Percentiles rank a stretch among this genome's conserved stretches.
These are phyloP conservation scores for Epirrhoe alternata DNA, from an alignment of 2,888 invertebrate species.

Conservation along the genomic window DNA sequence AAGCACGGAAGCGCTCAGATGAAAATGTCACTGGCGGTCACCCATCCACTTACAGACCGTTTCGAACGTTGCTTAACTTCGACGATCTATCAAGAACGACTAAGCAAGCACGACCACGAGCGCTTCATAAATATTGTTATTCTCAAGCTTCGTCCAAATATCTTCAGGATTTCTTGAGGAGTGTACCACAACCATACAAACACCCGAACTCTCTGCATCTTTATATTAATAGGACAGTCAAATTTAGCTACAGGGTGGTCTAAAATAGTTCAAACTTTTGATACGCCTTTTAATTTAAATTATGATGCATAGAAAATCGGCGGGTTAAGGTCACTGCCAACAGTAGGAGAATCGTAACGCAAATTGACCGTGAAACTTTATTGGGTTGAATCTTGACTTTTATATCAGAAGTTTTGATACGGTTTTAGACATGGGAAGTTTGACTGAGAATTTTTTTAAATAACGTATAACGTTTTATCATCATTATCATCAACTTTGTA, in stretches of 20 bases:
- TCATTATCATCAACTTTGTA: not conserved
- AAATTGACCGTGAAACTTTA: constrained; percentile 74
- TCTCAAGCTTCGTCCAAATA: too few species aligned
- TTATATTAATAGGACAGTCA: constrained; percentile 17
- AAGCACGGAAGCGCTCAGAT: too few species aligned
- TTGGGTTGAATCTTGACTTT: constrained; percentile 47
- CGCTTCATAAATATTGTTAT: too few species aligned
- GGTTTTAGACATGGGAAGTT: not conserved
- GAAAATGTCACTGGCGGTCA: too few species aligned
- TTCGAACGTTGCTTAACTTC: too few species aligned
- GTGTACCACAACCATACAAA: not conserved
- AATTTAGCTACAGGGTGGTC: constrained; percentile 66
- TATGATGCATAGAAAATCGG: constrained; percentile 67
- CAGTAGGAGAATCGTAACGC: constrained; percentile 66
- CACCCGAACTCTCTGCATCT: not conserved
- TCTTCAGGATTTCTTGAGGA: too few species aligned
- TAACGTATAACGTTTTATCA: not conserved
- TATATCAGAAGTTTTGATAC: not conserved
- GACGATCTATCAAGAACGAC: too few species aligned
- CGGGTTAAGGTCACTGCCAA: constrained; percentile 65
- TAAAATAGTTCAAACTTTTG: constrained; percentile 37
- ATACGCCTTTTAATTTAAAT: constrained; percentile 52
- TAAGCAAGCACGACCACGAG: too few species aligned
- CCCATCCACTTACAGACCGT: too few species aligned
- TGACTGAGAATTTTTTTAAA: not conserved